Evolutionary conservation across 2,113 vertebrate species (phyloP).

Genomic region (Stigmatopora argus): DNA sequence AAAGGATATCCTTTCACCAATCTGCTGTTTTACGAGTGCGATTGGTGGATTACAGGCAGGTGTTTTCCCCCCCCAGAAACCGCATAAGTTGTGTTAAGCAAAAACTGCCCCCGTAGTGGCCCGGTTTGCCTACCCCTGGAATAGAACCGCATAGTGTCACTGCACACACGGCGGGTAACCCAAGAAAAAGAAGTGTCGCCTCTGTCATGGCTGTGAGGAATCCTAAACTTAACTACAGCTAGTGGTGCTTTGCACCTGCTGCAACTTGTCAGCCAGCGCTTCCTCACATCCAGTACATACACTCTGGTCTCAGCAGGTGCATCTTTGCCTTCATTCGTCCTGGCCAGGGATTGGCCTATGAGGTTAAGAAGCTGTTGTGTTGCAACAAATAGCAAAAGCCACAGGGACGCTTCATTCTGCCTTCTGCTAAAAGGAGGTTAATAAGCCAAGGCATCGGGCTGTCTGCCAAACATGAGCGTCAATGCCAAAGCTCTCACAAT

Average conservation of each 20-base stretch:
- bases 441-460: slow-evolving; percentile 72
- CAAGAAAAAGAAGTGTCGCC: slow-evolving; percentile 31
- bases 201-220: slow-evolving; percentile 29
- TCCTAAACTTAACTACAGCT: slow-evolving; percentile 31
- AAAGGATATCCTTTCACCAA: too few species aligned
- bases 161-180: slow-evolving; percentile 28
- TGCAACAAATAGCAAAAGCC: slow-evolving; percentile 59
- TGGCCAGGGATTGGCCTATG: slow-evolving; percentile 38
- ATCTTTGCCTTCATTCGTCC: slow-evolving; percentile 30
- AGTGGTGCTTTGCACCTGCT: slow-evolving; percentile 26
- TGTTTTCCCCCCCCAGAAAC: too few species aligned
- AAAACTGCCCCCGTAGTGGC: too few species aligned
- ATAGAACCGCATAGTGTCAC: slow-evolving; percentile 52
- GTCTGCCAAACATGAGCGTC: slow-evolving; percentile 70
- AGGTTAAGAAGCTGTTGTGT: slow-evolving; percentile 47
- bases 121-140: not conserved
- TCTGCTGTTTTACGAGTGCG: too few species aligned
- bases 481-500: slow-evolving; percentile 66
- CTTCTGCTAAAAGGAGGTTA: slow-evolving; percentile 65
- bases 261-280: slow-evolving; percentile 22
- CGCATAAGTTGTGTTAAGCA: too few species aligned
- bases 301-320: slow-evolving; percentile 9
- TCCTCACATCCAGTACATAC: slow-evolving; percentile 25
- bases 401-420: slow-evolving; percentile 53
- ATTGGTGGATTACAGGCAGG: too few species aligned